phyloP scores from a whole-genome alignment of 2,797 vertebrate species.

The Helostoma temminkii region DNA sequence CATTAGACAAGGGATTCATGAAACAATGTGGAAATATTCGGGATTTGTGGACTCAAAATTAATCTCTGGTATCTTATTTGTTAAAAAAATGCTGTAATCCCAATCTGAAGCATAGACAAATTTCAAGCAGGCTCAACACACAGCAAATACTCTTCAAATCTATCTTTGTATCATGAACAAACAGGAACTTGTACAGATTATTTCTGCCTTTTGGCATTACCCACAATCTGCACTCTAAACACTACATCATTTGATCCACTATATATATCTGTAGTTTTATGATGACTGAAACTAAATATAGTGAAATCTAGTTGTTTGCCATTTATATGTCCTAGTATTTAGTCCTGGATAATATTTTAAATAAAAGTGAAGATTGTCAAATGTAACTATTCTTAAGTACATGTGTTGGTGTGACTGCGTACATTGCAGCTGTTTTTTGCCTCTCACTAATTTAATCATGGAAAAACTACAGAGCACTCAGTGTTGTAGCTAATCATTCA shows the following conservation, averaged over 20 bases:
- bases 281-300: too few relatives aligned
- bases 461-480: too few relatives aligned
- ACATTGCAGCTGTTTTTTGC: too few relatives aligned
- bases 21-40: slow-evolving; percentile 7
- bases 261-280: too few relatives aligned
- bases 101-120: slow-evolving; percentile 9
- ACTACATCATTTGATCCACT: slow-evolving; percentile 1
- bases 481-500: too few relatives aligned
- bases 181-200: background rate
- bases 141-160: background rate
- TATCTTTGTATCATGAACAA: slow-evolving; percentile 1
- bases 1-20: background rate
- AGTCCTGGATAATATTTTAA: too few relatives aligned
- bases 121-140: background rate
- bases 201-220: background rate
- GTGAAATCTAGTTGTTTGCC: too few relatives aligned
- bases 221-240: background rate
- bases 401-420: too few relatives aligned
- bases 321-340: too few relatives aligned
- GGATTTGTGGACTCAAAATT: background rate
- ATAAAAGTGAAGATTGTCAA: too few relatives aligned
- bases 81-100: slow-evolving; percentile 2
- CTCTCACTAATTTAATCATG: too few relatives aligned
- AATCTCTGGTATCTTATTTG: background rate
- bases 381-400: too few relatives aligned